A percentile compares a stretch with the other conserved stretches of the same genome.
These are phyloP conservation scores for Dolichopus griseipennis DNA, from an alignment of 2,888 invertebrate genomes.

Conservation along the genomic window DNA sequence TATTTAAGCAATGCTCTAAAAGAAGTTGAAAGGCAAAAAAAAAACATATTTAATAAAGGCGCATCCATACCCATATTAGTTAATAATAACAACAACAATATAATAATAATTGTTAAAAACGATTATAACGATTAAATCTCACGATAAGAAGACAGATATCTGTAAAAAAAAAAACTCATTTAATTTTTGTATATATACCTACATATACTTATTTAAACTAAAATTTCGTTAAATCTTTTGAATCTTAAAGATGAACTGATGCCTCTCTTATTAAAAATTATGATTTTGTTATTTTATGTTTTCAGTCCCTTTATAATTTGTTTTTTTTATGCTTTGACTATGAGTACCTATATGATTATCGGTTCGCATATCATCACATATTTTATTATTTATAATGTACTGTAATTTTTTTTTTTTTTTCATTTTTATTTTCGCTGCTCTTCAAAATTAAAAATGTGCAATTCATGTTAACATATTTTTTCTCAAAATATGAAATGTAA, in stretches of 20 bases:
- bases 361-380: constrained; percentile 4
- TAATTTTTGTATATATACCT: too few species aligned
- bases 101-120: background rate
- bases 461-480: constrained; percentile 2
- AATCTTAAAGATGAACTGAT: background rate
- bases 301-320: too few species aligned
- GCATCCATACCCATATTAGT: background rate
- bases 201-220: too few species aligned
- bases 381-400: background rate
- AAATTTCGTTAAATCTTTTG: background rate
- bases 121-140: background rate
- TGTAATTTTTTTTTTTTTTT: too few species aligned
- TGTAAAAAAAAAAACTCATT: background rate
- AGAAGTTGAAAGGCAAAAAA: too few species aligned
- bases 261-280: background rate
- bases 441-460: background rate
- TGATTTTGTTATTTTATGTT: too few species aligned
- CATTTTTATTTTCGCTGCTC: background rate
- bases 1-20: too few species aligned
- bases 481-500: background rate
- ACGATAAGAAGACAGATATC: background rate
- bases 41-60: background rate
- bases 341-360: background rate
- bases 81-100: background rate
- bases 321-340: too few species aligned